A percentile compares a stretch with the other conserved stretches of the same genome.
Conservation (phyloP, 2,888 invertebrate genomes). For the Hirtodrosophila confusa region DNA sequence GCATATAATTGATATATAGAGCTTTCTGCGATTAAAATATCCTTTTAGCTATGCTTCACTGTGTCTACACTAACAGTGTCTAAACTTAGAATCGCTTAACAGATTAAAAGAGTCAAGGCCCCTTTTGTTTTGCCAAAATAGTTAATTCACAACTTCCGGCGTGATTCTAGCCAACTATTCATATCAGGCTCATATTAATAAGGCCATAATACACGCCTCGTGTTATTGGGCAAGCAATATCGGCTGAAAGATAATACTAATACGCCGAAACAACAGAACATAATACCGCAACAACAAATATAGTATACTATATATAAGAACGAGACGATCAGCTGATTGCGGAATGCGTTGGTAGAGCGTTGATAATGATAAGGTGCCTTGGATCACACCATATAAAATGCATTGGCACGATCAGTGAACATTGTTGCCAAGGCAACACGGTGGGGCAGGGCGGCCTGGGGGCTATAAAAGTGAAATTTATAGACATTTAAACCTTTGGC, state of each 20-base stretch:
- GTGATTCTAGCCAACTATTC: conserved; percentile 1
- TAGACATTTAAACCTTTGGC: too few relatives aligned
- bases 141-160: conserved; percentile 12
- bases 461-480: not conserved
- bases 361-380: conserved; percentile 11
- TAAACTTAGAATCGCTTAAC: conserved; percentile 5
- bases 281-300: not conserved
- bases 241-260: conserved; percentile 7
- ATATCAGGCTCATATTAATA: not conserved
- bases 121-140: conserved; percentile 18
- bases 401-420: not conserved
- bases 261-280: not conserved
- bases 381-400: conserved; percentile 25
- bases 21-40: not conserved
- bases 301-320: too few relatives aligned
- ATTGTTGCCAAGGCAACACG: conserved; percentile 26
- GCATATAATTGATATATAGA: too few relatives aligned
- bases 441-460: not conserved
- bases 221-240: not conserved
- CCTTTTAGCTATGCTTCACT: conserved; percentile 6
- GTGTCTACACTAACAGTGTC: conserved; percentile 6
- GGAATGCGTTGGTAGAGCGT: not conserved
- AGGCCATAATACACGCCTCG: conserved; percentile 7
- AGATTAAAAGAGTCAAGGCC: conserved; percentile 28
- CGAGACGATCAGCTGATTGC: conserved; percentile 30